These are phyloP conservation scores for Bombus sibiricus DNA, from an alignment of 1,140 invertebrate species.

Conservation along the genomic window DNA sequence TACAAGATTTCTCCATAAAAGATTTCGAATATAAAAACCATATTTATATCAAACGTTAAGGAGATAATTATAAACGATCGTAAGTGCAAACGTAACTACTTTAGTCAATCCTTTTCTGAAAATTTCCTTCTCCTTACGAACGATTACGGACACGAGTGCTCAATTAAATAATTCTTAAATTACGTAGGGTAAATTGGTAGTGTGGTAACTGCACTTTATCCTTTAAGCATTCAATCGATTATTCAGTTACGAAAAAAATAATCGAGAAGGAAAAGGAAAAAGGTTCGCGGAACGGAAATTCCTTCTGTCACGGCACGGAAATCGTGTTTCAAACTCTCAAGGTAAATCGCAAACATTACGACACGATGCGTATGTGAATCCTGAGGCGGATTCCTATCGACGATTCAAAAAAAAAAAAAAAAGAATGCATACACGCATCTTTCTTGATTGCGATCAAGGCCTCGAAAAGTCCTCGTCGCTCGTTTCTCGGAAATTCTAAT, in stretches of 20 bases:
- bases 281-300: neutral
- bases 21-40: neutral
- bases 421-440: slow-evolving; percentile 15
- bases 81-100: neutral
- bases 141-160: neutral
- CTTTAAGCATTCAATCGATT: slow-evolving; percentile 21
- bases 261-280: neutral
- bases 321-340: slow-evolving; percentile 17
- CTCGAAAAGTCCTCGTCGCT: slow-evolving; percentile 10
- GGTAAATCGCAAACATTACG: slow-evolving; percentile 1
- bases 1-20: neutral
- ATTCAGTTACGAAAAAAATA: neutral
- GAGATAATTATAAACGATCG: neutral
- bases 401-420: slow-evolving; percentile 22
- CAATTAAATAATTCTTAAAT: neutral
- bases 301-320: slow-evolving; percentile 31
- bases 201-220: neutral
- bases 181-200: neutral
- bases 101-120: neutral
- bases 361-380: slow-evolving; percentile 34
- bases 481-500: slow-evolving; percentile 25
- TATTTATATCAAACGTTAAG: neutral
- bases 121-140: neutral
- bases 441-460: slow-evolving; percentile 42
- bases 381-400: slow-evolving; percentile 26